Evolutionary conservation across 2,888 invertebrate species (phyloP).

Genomic region (Xylota segnis): DNA sequence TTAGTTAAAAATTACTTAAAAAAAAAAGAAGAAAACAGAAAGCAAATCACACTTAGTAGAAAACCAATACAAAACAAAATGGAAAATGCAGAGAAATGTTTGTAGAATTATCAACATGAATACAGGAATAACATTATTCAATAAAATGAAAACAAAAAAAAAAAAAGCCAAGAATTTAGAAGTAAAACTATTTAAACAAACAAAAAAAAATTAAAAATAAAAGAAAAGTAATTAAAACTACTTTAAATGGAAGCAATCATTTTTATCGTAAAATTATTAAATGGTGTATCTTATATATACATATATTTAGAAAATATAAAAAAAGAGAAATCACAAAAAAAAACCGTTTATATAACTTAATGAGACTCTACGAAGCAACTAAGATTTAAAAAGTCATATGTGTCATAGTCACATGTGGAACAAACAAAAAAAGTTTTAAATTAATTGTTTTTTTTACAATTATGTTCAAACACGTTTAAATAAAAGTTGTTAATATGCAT

Average conservation of each 20-base stretch:
- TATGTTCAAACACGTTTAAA: slow-evolving; percentile 58
- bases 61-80: slow-evolving; percentile 31
- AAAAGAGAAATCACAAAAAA: slow-evolving; percentile 62
- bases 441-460: slow-evolving; percentile 74
- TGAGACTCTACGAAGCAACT: slow-evolving; percentile 77
- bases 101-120: slow-evolving; percentile 72
- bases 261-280: slow-evolving; percentile 76
- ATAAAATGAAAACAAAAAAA: slow-evolving; percentile 53
- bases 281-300: slow-evolving; percentile 76
- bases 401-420: slow-evolving; percentile 70
- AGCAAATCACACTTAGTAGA: slow-evolving; percentile 62
- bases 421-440: slow-evolving; percentile 71
- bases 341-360: slow-evolving; percentile 62
- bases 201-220: slow-evolving; percentile 24
- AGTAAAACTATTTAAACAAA: slow-evolving; percentile 68
- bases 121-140: slow-evolving; percentile 73
- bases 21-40: slow-evolving; percentile 22
- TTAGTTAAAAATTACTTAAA: slow-evolving; percentile 43
- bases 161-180: slow-evolving; percentile 65
- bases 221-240: slow-evolving; percentile 72
- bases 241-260: slow-evolving; percentile 77
- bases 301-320: slow-evolving; percentile 74
- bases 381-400: slow-evolving; percentile 78
- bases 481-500: slow-evolving; percentile 47
- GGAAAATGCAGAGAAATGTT: slow-evolving; percentile 62